Evolutionary conservation across 2,888 invertebrate genomes (phyloP).

Genomic region (Drosophila pseudotakahashii): DNA sequence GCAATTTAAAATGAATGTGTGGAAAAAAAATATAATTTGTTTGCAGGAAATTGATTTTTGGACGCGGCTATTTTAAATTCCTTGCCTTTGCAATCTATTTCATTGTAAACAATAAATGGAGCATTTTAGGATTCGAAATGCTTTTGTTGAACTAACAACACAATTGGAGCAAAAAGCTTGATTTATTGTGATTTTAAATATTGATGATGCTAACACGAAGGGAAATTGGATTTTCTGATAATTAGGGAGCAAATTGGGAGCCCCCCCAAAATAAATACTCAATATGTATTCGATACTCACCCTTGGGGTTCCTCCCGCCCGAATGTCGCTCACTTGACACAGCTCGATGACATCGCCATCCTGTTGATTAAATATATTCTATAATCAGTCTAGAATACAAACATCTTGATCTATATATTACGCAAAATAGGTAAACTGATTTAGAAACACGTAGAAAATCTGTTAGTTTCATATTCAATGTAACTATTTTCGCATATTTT

Average conservation of each 20-base stretch:
- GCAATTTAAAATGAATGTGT: neutral
- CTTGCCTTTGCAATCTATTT: neutral
- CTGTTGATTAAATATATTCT: constrained; percentile 86
- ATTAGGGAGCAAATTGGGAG: neutral
- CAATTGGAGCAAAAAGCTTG: neutral
- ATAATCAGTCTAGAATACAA: neutral
- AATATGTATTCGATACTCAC: constrained; percentile 85
- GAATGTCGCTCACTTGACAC: constrained; percentile 98
- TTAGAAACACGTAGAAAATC: too few species aligned
- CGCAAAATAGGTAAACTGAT: too few species aligned
- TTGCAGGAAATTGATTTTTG: neutral
- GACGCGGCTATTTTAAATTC: neutral
- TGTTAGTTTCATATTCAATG: too few species aligned
- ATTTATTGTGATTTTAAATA: neutral
- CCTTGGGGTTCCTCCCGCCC: constrained; percentile 96
- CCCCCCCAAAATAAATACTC: neutral
- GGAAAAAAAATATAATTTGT: neutral
- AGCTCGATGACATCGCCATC: constrained; percentile 99
- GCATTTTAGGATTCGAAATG: neutral
- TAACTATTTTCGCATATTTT: too few species aligned
- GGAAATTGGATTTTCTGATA: neutral
- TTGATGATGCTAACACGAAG: neutral
- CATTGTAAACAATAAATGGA: neutral
- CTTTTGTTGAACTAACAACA: neutral
- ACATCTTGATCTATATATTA: neutral